phyloP scores from a whole-genome alignment of 2,113 vertebrate genomes.

The Bufo bufo region DNA sequence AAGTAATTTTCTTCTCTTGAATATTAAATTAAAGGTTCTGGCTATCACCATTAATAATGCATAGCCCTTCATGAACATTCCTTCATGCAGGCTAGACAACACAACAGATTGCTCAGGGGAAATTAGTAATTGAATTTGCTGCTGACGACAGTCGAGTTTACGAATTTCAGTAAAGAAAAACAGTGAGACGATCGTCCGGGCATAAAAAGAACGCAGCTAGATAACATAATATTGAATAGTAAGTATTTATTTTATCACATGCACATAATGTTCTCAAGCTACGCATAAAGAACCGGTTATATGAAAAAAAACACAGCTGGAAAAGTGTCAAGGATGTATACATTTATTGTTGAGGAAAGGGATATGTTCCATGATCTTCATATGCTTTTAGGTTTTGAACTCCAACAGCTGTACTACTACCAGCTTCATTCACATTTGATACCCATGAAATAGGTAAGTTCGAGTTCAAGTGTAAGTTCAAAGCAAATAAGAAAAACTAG shows the following conservation, averaged over 20 bases:
- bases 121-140: constrained; percentile 43
- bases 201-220: background rate
- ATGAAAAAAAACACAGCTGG: background rate
- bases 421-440: background rate
- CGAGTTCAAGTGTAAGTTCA: background rate
- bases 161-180: background rate
- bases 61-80: background rate
- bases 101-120: constrained; percentile 23
- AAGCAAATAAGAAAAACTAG: background rate
- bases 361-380: background rate
- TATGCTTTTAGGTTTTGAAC: background rate
- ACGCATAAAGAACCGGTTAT: background rate
- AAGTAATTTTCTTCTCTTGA: background rate
- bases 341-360: background rate
- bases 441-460: no score
- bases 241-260: background rate
- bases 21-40: background rate
- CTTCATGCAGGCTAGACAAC: constrained; percentile 12
- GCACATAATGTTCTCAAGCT: constrained; percentile 8
- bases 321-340: background rate
- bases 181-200: background rate
- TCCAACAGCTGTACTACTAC: background rate
- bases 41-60: background rate
- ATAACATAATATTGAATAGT: no score
- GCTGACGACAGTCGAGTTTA: constrained; percentile 20